A percentile compares a stretch with the other conserved stretches of the same genome.
These are phyloP conservation scores for Pachyramphus minor DNA, from an alignment of 2,113 vertebrate species.

Conservation along the genomic window DNA sequence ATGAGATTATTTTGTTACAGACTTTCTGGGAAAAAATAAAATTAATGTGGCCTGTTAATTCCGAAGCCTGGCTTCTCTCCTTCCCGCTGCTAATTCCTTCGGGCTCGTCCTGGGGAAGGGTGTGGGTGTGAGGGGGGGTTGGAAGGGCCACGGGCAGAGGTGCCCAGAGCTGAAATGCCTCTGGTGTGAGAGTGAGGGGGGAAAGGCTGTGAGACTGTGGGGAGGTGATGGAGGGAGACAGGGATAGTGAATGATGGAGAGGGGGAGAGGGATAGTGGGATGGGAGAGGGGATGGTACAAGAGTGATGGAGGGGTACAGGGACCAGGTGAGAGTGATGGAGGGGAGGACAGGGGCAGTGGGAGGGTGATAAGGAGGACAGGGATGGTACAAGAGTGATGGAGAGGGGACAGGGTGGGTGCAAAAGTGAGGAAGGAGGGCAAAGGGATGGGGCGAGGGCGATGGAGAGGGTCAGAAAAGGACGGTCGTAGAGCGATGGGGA, in stretches of 20 bases:
- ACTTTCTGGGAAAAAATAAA: slow-evolving; percentile 18
- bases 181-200: background rate
- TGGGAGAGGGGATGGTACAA: background rate
- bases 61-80: background rate
- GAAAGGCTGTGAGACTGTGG: background rate
- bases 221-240: background rate
- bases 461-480: background rate
- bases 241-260: rapidly evolving
- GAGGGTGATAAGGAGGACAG: background rate
- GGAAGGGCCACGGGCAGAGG: background rate
- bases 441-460: background rate
- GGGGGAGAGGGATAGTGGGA: background rate
- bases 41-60: background rate
- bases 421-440: background rate
- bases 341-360: background rate
- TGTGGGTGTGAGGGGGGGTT: background rate
- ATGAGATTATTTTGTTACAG: background rate
- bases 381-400: background rate
- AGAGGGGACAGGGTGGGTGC: too few relatives aligned
- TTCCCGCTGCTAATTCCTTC: rapidly evolving
- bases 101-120: rapidly evolving
- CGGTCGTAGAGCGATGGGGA: too few relatives aligned
- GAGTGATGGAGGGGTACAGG: background rate
- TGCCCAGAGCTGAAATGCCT: background rate
- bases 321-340: background rate